These are phyloP conservation scores for Phrynocephalus guinanensis DNA, from an alignment of 2,797 vertebrate species.

Conservation along the genomic window DNA sequence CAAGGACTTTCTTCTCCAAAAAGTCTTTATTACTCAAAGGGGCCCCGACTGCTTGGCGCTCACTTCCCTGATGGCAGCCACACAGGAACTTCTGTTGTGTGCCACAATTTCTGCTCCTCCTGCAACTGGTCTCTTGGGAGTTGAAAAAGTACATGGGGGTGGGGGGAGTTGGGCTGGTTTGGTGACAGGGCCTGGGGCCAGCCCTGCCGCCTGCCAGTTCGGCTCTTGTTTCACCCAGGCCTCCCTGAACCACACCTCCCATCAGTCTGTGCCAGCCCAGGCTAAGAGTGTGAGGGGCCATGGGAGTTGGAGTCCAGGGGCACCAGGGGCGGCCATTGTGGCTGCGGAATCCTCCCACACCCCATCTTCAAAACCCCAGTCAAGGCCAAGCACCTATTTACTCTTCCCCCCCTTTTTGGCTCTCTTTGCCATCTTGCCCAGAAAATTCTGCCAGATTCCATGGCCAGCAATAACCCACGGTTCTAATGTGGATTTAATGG, in stretches of 20 bases:
- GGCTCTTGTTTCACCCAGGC: not conserved
- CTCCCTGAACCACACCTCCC: not conserved
- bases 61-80: not conserved
- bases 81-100: not conserved
- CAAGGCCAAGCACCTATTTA: not conserved
- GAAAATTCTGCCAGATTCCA: no score
- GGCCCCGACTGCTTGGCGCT: not conserved
- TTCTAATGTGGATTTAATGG: no score
- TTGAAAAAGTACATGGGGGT: not conserved
- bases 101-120: not conserved
- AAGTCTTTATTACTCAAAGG: not conserved
- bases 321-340: no score
- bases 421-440: no score
- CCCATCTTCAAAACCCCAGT: not conserved
- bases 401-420: no score
- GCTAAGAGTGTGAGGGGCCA: no score
- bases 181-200: not conserved
- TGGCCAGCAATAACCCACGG: no score
- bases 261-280: not conserved
- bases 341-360: not conserved
- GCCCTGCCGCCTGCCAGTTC: not conserved
- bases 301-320: no score
- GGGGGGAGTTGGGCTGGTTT: not conserved
- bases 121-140: not conserved
- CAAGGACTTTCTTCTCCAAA: not conserved